phyloP scores from a whole-genome alignment of 2,888 invertebrate genomes.

The Salpingus planirostris region DNA sequence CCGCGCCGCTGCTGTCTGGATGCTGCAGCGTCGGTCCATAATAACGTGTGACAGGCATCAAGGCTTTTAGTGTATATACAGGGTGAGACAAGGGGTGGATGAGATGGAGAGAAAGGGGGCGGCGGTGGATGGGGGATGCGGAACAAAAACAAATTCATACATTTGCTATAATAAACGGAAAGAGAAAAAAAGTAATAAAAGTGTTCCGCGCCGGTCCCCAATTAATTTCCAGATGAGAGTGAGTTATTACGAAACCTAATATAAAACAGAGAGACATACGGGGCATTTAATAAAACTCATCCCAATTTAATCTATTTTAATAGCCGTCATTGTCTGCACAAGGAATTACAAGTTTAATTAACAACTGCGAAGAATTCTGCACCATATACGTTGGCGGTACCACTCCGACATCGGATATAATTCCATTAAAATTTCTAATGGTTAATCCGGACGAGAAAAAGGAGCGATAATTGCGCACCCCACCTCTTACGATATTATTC shows the following conservation, averaged over 20 bases:
- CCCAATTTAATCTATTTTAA: conserved; percentile 43
- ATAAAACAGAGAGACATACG: conserved; percentile 37
- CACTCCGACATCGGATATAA: too few species aligned
- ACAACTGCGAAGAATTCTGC: conserved; percentile 33
- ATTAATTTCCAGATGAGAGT: conserved; percentile 33
- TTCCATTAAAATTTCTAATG: conserved; percentile 33
- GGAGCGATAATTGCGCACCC: too few species aligned
- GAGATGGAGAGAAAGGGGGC: not conserved
- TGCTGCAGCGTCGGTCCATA: too few species aligned
- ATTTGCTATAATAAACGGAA: conserved; percentile 15
- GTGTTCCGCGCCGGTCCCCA: conserved; percentile 22
- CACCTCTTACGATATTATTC: too few species aligned
- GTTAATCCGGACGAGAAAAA: too few species aligned
- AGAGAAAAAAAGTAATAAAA: conserved; percentile 17
- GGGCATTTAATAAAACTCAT: conserved; percentile 41
- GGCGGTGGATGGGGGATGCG: conserved; percentile 4
- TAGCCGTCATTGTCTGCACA: conserved; percentile 40
- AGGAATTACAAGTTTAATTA: conserved; percentile 42
- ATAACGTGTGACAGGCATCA: conserved; percentile 5
- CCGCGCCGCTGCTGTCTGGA: too few species aligned
- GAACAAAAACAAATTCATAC: conserved; percentile 14
- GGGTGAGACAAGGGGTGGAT: not conserved
- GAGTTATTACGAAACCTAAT: conserved; percentile 32
- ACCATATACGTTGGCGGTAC: conserved; percentile 27
- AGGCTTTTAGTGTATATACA: not conserved